These are phyloP conservation scores for Lepidostoma basale DNA, from an alignment of 1,140 invertebrate species.

Conservation along the genomic window DNA sequence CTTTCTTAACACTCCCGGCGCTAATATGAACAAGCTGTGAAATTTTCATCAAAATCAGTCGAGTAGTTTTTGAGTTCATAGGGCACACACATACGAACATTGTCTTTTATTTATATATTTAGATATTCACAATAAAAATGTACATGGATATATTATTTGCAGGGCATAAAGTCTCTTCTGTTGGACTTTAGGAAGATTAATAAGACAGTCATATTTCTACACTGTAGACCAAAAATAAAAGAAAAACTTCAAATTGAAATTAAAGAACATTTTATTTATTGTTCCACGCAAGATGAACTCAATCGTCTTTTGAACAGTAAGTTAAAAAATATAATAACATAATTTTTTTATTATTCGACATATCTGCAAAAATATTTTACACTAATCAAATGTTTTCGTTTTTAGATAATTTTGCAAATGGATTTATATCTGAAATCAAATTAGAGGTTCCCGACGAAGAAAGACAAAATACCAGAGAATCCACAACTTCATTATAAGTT, in stretches of 20 bases:
- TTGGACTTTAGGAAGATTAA: constrained; percentile 35
- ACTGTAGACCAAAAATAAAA: constrained; percentile 33
- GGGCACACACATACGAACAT: too few species aligned
- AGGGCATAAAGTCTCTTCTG: constrained; percentile 42
- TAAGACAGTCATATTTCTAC: constrained; percentile 39
- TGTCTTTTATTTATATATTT: too few species aligned
- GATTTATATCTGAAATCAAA: not conserved
- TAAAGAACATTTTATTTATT: constrained; percentile 35
- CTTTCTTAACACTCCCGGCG: too few species aligned
- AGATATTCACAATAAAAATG: too few species aligned
- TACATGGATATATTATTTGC: constrained; percentile 5
- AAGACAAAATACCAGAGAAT: not conserved
- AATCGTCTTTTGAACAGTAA: constrained; percentile 28
- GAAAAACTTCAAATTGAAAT: constrained; percentile 36
- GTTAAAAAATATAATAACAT: too few species aligned
- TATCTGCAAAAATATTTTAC: too few species aligned
- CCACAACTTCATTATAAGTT: constrained; percentile 5
- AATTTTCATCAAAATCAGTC: too few species aligned
- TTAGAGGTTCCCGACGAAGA: constrained; percentile 7
- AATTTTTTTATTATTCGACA: too few species aligned
- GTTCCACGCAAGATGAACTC: constrained; percentile 37
- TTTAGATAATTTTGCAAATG: constrained; percentile 1
- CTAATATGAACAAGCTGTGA: too few species aligned
- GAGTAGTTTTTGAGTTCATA: too few species aligned
- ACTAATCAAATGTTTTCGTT: not conserved